Evolutionary conservation across 2,888 invertebrate genomes (phyloP).

Genomic region (Colostygia pectinataria): DNA sequence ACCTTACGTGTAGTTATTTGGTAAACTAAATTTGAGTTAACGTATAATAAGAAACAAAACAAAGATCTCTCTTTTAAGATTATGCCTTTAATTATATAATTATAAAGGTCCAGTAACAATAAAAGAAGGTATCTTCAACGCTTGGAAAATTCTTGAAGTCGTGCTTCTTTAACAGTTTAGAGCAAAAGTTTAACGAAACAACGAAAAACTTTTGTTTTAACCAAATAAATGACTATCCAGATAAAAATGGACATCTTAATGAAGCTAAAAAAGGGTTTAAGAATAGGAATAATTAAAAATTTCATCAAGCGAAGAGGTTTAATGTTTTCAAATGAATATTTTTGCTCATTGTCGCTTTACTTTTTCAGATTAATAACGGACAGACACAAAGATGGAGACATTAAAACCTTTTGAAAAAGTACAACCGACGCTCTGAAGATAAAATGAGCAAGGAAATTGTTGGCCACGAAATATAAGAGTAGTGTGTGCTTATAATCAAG

Average conservation of each 20-base stretch:
- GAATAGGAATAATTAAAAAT: constrained; percentile 55
- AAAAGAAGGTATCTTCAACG: not conserved
- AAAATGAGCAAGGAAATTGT: constrained; percentile 61
- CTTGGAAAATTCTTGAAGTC: not conserved
- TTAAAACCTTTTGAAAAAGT: constrained; percentile 70
- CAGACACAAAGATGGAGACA: constrained; percentile 70
- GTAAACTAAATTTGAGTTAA: no score
- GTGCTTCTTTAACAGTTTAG: not conserved
- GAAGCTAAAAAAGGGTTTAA: constrained; percentile 30
- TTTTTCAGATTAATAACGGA: constrained; percentile 72
- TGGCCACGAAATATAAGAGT: constrained; percentile 41
- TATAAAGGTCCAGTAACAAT: not conserved
- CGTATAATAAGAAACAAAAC: no score
- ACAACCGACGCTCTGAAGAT: constrained; percentile 49
- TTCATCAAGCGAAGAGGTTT: constrained; percentile 58
- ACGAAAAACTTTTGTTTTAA: constrained; percentile 29
- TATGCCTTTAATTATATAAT: no score
- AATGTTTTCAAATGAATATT: constrained; percentile 54
- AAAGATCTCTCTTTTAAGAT: no score
- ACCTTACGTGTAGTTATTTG: no score
- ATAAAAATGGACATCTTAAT: constrained; percentile 36
- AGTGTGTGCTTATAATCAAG: not conserved
- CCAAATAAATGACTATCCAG: constrained; percentile 36
- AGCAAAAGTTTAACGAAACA: constrained; percentile 24
- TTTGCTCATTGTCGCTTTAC: constrained; percentile 58